These are phyloP conservation scores for Listrodromus nycthemerus DNA, from an alignment of 2,888 invertebrate genomes.

Conservation along the genomic window DNA sequence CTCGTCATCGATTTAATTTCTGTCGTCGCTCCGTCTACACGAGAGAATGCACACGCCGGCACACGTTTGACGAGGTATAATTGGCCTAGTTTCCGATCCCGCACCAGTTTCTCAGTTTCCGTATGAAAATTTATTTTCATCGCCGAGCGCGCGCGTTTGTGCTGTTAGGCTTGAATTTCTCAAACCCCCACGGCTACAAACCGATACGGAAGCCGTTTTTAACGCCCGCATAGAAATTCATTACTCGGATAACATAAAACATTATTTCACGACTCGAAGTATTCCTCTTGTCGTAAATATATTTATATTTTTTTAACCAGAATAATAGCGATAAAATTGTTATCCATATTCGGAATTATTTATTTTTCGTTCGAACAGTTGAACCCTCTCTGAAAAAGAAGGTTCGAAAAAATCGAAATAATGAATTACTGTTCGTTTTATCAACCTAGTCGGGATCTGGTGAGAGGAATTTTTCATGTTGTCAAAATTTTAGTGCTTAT, in stretches of 20 bases:
- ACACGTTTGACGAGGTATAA: not conserved
- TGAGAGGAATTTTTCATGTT: not conserved
- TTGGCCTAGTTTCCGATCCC: conserved; percentile 30
- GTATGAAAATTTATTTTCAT: conserved; percentile 15
- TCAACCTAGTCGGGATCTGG: not conserved
- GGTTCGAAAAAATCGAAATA: too few species aligned
- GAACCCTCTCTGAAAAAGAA: not conserved
- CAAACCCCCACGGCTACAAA: not conserved
- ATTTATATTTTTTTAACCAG: not conserved
- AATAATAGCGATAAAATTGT: not conserved
- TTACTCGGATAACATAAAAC: not conserved
- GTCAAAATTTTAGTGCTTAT: not conserved
- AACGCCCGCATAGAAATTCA: conserved; percentile 18
- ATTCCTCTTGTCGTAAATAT: not conserved
- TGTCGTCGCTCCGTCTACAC: conserved; percentile 34
- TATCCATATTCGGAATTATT: not conserved
- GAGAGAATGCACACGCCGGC: not conserved
- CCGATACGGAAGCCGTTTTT: conserved; percentile 2
- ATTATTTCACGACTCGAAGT: not conserved
- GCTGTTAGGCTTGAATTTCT: not conserved
- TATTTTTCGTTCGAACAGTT: not conserved
- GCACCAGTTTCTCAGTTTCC: conserved; percentile 21
- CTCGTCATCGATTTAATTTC: conserved; percentile 44
- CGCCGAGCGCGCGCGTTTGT: not conserved
- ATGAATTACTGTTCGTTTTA: not conserved